Conservation (phyloP, 2,888 invertebrate genomes). For the Dolomedes plantarius region DNA sequence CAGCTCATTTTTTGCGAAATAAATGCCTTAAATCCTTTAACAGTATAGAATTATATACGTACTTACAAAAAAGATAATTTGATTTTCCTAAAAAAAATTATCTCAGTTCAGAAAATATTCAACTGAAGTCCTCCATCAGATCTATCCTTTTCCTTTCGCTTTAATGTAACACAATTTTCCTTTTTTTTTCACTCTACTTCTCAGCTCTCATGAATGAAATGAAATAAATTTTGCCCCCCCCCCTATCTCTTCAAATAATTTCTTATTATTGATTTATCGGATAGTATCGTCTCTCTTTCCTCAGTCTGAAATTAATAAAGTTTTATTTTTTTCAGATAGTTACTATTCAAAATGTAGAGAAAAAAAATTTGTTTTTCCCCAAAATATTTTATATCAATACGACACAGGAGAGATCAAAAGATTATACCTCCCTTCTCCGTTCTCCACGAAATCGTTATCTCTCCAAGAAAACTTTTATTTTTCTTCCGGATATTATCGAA, state of each 20-base stretch:
- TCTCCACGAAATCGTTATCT: too few relatives aligned
- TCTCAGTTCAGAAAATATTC: too few relatives aligned
- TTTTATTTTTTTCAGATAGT: background rate
- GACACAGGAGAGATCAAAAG: background rate
- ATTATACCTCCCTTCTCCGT: too few relatives aligned
- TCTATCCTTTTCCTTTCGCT: background rate
- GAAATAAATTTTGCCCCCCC: background rate
- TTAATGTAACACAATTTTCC: background rate
- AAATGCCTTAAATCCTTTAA: too few relatives aligned
- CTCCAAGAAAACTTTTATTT: too few relatives aligned
- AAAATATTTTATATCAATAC: background rate
- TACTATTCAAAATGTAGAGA: background rate
- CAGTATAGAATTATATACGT: too few relatives aligned
- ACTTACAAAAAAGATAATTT: too few relatives aligned
- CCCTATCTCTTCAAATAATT: background rate
- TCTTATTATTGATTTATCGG: background rate
- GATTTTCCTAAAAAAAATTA: too few relatives aligned
- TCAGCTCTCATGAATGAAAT: background rate
- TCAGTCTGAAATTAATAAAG: background rate
- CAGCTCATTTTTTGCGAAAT: too few relatives aligned
- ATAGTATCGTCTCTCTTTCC: background rate
- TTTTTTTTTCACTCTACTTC: background rate
- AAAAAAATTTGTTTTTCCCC: background rate
- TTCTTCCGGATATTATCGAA: too few relatives aligned
- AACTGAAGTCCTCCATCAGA: too few relatives aligned